Percentiles rank a stretch among this genome's conserved stretches.
phyloP scores from a whole-genome alignment of 2,797 vertebrate species.

The Prionace glauca region DNA sequence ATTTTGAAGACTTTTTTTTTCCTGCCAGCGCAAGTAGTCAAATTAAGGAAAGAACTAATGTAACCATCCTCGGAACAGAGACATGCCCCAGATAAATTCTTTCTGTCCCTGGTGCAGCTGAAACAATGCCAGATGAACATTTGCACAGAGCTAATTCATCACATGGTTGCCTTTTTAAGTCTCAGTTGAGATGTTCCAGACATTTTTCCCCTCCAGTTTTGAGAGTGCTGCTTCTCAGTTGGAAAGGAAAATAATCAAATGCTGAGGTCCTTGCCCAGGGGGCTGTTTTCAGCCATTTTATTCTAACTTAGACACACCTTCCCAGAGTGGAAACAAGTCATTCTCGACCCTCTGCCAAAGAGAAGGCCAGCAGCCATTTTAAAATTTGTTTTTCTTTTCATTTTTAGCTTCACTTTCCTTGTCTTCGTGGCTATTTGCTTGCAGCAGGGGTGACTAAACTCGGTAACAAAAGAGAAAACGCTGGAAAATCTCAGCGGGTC shows the following conservation, averaged over 20 bases:
- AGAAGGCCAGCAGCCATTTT: background rate
- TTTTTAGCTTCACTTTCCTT: background rate
- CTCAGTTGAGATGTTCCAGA: background rate
- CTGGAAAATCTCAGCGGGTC: too few relatives aligned
- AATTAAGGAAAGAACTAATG: background rate
- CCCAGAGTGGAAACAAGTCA: too few relatives aligned
- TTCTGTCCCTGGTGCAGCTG: background rate
- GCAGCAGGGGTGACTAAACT: background rate
- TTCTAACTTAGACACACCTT: background rate
- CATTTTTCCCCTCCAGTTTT: background rate
- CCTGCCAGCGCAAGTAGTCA: background rate
- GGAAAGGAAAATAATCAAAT: background rate
- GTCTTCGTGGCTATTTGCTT: background rate
- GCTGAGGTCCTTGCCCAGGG: background rate
- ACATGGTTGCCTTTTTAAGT: background rate
- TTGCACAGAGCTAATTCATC: constrained; percentile 2
- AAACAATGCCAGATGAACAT: background rate
- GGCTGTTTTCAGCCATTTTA: background rate
- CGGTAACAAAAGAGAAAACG: too few relatives aligned
- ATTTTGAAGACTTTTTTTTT: background rate
- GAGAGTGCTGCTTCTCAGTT: background rate
- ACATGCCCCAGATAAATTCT: constrained; percentile 13
- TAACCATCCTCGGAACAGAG: background rate
- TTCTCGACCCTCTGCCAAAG: too few relatives aligned
- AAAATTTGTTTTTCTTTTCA: background rate